These are phyloP conservation scores for Dryas iulia DNA, from an alignment of 1,140 invertebrate species.

Conservation along the genomic window DNA sequence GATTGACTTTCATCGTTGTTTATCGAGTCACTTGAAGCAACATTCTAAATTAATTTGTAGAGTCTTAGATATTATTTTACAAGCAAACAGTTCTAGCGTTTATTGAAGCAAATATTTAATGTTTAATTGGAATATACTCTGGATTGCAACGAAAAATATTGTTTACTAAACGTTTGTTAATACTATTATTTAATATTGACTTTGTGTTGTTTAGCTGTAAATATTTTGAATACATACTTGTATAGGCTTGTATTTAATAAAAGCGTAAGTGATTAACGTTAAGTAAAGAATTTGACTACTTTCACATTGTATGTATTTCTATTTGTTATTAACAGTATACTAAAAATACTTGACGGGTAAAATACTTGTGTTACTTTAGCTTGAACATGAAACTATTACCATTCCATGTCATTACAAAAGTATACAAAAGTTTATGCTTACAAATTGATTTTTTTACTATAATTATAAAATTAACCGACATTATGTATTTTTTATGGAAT, in stretches of 20 bases:
- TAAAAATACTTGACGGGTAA: no score
- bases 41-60: slow-evolving; percentile 65
- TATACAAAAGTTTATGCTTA: no score
- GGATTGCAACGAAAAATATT: slow-evolving; percentile 46
- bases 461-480: no score
- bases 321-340: background rate
- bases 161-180: slow-evolving; percentile 14
- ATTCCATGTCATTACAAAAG: no score
- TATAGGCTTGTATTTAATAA: background rate
- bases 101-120: slow-evolving; percentile 65
- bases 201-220: slow-evolving; percentile 30
- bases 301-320: background rate
- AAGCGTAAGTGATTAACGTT: background rate
- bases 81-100: slow-evolving; percentile 58
- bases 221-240: slow-evolving; percentile 25
- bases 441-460: no score
- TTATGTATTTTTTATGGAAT: no score
- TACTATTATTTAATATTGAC: slow-evolving; percentile 31
- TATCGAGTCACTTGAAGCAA: slow-evolving; percentile 18
- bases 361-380: no score
- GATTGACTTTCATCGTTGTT: background rate
- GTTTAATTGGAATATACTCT: slow-evolving; percentile 55
- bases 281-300: background rate
- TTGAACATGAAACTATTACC: no score
- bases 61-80: slow-evolving; percentile 68